Evolutionary conservation across 2,888 invertebrate species (phyloP).

Genomic region (Agrochola lota): DNA sequence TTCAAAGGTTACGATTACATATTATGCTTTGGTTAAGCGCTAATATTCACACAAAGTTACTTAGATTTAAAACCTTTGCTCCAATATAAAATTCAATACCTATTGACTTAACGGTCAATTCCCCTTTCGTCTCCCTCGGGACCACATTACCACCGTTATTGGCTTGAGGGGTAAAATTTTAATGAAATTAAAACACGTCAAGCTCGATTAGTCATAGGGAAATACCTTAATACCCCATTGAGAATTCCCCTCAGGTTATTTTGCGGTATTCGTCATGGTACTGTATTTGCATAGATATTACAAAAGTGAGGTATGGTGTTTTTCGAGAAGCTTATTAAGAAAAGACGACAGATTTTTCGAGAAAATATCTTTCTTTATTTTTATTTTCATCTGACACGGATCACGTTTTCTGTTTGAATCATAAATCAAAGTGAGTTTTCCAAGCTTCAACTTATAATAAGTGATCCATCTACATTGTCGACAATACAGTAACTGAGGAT

Average conservation of each 20-base stretch:
- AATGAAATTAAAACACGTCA: conserved; percentile 58
- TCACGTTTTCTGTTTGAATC: conserved; percentile 3
- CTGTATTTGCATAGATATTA: conserved; percentile 50
- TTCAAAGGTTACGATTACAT: neutral
- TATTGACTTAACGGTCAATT: conserved; percentile 21
- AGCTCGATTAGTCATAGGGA: conserved; percentile 64
- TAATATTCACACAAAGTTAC: neutral
- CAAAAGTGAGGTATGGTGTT: conserved; percentile 16
- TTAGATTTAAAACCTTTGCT: conserved; percentile 15
- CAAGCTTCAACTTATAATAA: conserved; percentile 2
- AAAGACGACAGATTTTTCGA: neutral
- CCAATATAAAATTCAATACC: conserved; percentile 4
- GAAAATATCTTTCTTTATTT: neutral
- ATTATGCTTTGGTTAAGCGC: neutral
- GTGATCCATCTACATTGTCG: conserved; percentile 27
- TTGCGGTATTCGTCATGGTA: conserved; percentile 32
- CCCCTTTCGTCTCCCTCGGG: conserved; percentile 24
- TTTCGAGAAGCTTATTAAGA: conserved; percentile 11
- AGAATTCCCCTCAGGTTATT: conserved; percentile 43
- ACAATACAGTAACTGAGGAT: conserved; percentile 18
- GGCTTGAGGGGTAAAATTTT: conserved; percentile 56
- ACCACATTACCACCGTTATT: conserved; percentile 32
- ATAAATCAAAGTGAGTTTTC: conserved; percentile 28
- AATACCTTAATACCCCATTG: conserved; percentile 56
- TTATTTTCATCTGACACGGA: neutral